Conservation (phyloP, 2,797 vertebrate species). For the Vireo griseus region DNA sequence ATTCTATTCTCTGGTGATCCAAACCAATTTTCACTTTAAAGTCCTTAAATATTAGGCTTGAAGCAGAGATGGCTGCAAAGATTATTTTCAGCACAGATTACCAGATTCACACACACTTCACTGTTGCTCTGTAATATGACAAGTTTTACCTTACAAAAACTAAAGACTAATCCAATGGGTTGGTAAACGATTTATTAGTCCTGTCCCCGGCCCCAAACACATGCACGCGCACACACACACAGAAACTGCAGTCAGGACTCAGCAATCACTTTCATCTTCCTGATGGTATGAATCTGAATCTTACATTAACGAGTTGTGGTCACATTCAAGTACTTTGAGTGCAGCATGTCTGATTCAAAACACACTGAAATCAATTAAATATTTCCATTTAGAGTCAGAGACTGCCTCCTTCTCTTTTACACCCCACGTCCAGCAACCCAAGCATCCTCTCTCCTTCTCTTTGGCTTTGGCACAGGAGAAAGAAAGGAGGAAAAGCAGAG, state of each 20-base stretch:
- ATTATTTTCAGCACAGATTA: neutral
- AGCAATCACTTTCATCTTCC: neutral
- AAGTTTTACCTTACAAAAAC: neutral
- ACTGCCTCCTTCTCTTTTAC: neutral
- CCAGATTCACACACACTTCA: neutral
- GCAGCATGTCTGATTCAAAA: neutral
- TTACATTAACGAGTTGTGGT: neutral
- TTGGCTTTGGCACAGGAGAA: neutral
- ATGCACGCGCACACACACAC: accelerated
- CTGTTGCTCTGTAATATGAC: neutral
- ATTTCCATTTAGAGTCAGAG: neutral
- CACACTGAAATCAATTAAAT: neutral
- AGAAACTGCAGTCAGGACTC: neutral
- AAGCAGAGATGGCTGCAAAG: neutral
- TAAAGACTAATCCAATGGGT: neutral
- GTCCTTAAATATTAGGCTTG: neutral
- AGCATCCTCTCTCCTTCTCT: neutral
- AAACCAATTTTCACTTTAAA: neutral
- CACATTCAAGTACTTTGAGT: neutral
- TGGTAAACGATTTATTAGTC: neutral
- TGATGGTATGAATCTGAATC: accelerated
- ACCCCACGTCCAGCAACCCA: neutral
- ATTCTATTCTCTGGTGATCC: neutral
- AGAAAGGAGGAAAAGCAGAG: neutral
- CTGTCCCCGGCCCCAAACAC: neutral